Evolutionary conservation across 2,797 vertebrate genomes (phyloP).

Genomic region (Notoglanidium macrostoma): DNA sequence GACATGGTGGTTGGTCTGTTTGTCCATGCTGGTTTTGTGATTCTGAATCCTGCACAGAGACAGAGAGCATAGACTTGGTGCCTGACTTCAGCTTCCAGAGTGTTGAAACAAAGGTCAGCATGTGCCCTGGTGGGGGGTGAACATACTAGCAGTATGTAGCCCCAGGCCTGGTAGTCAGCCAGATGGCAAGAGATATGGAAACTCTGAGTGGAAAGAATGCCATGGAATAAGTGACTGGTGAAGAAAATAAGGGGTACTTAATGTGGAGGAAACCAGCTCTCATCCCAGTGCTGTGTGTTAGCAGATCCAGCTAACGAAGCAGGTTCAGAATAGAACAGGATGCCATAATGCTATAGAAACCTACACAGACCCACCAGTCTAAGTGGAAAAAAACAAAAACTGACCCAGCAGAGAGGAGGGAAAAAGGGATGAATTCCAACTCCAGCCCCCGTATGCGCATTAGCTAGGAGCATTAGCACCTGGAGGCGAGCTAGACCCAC

Average conservation of each 20-base stretch:
- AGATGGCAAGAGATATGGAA: neutral
- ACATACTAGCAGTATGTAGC: neutral
- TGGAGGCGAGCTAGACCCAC: neutral
- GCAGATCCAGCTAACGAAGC: neutral
- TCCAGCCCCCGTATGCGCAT: neutral
- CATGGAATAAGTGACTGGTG: neutral
- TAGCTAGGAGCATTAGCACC: no score
- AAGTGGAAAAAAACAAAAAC: neutral
- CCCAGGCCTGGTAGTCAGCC: neutral
- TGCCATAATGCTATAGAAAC: neutral
- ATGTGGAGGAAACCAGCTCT: neutral
- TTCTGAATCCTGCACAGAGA: neutral
- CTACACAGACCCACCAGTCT: neutral
- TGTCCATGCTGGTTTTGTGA: neutral
- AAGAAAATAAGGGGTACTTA: neutral
- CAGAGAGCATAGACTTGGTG: neutral
- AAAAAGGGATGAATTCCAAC: neutral
- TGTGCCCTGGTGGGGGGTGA: neutral
- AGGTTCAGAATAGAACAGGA: neutral
- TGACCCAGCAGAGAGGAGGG: neutral
- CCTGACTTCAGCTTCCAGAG: neutral
- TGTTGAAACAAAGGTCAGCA: neutral
- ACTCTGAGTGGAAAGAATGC: neutral
- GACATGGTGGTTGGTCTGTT: neutral
- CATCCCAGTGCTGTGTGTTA: neutral